Percentiles rank a stretch among this genome's conserved stretches.
Conservation (phyloP, 1,140 invertebrate genomes). For the Dendrolimus kikuchii region DNA sequence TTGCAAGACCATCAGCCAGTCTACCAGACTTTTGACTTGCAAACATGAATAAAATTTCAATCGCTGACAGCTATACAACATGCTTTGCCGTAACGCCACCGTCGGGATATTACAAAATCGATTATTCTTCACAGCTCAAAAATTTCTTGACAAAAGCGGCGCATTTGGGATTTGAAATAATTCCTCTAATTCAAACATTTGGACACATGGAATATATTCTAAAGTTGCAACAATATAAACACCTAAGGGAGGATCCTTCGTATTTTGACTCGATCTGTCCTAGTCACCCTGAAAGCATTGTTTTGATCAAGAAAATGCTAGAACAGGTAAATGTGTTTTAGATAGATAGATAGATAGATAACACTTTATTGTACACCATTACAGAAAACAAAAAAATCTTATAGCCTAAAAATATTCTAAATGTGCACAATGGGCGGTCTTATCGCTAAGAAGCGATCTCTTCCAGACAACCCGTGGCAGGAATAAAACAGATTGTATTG, state of each 20-base stretch:
- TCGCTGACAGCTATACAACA: not conserved
- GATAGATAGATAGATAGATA: not conserved
- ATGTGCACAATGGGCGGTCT: no score
- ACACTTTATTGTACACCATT: not conserved
- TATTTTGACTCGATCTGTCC: constrained; percentile 91
- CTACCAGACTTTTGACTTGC: no score
- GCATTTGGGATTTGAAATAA: constrained; percentile 78
- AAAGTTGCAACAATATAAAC: constrained; percentile 84
- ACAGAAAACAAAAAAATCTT: not conserved
- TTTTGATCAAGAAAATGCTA: constrained; percentile 84
- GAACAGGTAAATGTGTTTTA: constrained; percentile 78
- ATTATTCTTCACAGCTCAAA: constrained; percentile 34
- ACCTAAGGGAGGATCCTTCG: constrained; percentile 83
- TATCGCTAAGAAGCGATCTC: not conserved
- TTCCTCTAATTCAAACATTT: constrained; percentile 96
- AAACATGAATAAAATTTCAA: not conserved
- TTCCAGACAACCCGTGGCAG: no score
- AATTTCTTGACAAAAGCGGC: constrained; percentile 30
- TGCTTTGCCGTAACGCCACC: not conserved
- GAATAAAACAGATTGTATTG: not conserved
- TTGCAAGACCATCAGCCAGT: no score
- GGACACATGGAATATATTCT: constrained; percentile 94
- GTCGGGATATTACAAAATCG: not conserved
- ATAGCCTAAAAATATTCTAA: no score
- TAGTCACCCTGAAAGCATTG: constrained; percentile 79